Evolutionary conservation across 2,113 vertebrate genomes (phyloP), one percentile per base, ranked within the genome.

Genomic region (Noturus placidus): DNA sequence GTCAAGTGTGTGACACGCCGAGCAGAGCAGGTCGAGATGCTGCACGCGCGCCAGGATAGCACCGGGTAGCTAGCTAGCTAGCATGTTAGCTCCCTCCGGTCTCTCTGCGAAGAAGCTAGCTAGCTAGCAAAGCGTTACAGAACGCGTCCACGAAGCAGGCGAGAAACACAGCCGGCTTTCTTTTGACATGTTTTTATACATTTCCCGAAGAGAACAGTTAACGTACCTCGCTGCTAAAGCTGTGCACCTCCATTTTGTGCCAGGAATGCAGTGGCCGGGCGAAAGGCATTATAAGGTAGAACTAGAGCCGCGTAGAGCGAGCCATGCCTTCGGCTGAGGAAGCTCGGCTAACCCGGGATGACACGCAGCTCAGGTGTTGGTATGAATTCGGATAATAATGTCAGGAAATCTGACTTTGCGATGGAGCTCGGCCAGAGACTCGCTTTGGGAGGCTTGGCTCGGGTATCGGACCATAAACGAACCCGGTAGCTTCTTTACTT

Each of bases 181-280:
- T 54, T 79, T 54, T 79, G 1, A 54, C 27, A 61, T 5, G 42
- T 15, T 38, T 25, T 25, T 25, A 8, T 42, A 15, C 79, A 59
- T 33, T 46, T 42, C 20, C 4, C 35, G 4, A 38, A 61, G 20
- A 42, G 0, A 56, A 54, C 54, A 61, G 11, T 87, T 56, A 61
- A 93, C 95, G 92, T 93, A 95, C 94, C 94, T 95, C 95, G 88
- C 94, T 92, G 90, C 95, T 94, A 88, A 95, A 93, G 92, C 94
- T 94, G 92, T 94, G 96, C 94, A 97, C 95, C 94, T 98, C 97
- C 96, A 97, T 97, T 94, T 96, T 96, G 95, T 96, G 93, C 95
- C 96, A 95, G 92, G 94, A 93, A 93, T 95, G 94, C 87, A 94
- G 94, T 95, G 93, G 95, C 93, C 96, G 92, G 88, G 93, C 91